phyloP scores from a whole-genome alignment of 2,797 vertebrate species.

The Chloroceryle inda region DNA sequence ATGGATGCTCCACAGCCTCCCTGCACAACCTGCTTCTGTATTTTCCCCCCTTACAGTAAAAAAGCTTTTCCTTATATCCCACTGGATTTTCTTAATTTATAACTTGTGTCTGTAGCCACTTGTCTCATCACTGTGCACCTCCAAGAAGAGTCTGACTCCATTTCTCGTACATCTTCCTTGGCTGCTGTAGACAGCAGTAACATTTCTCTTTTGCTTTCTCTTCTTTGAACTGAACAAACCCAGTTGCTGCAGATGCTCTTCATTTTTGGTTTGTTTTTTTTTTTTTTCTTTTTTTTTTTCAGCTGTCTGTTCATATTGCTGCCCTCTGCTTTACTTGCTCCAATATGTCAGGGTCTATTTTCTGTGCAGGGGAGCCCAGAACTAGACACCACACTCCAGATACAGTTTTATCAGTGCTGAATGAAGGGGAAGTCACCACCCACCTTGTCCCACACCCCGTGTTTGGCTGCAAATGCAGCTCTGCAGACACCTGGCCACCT shows the following conservation, averaged over 20 bases:
- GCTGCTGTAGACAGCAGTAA: background rate
- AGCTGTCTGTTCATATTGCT: background rate
- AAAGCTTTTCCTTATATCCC: background rate
- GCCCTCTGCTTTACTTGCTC: background rate
- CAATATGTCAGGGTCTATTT: background rate
- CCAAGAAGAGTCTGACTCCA: background rate
- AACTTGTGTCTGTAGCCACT: background rate
- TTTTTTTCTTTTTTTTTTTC: background rate
- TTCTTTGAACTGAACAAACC: background rate
- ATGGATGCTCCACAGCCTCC: background rate
- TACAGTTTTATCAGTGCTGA: background rate
- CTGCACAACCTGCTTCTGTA: background rate
- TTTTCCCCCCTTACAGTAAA: background rate
- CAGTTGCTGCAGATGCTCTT: background rate
- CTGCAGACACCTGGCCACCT: background rate
- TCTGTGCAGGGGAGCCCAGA: background rate
- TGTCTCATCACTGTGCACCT: background rate
- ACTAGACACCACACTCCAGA: background rate
- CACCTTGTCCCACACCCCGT: background rate
- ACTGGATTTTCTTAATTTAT: accelerated
- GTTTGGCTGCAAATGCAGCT: background rate
- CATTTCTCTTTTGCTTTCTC: background rate
- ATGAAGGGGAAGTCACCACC: background rate
- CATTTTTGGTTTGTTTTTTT: accelerated
- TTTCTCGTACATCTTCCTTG: background rate